Evolutionary conservation across 64 coral and sea anemone genomes (phyloP).

Genomic region (Montipora foliosa): DNA sequence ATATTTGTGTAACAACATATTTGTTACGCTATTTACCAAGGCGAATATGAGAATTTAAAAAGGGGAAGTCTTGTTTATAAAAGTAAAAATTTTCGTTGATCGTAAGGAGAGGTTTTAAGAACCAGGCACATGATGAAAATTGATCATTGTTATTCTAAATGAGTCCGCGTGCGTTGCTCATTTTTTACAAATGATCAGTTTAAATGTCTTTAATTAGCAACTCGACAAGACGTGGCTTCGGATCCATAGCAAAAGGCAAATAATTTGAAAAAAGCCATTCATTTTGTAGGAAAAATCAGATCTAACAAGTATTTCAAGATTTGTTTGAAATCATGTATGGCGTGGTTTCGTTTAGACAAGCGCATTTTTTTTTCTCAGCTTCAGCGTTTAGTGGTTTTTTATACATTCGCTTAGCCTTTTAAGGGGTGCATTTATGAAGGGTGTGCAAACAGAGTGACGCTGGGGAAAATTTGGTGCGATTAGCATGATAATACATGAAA

Average conservation of each 20-base stretch:
- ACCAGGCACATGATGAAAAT: no score
- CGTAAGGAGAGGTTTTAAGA: no score
- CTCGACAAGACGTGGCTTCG: constrained; percentile 23
- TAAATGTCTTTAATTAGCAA: constrained; percentile 39
- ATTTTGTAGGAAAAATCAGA: constrained; percentile 6
- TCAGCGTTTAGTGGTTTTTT: neutral
- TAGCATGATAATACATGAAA: constrained; percentile 78
- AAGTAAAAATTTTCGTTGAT: no score
- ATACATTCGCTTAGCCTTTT: constrained; percentile 22
- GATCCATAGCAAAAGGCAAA: neutral
- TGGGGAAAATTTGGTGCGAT: constrained; percentile 58
- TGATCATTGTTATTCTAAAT: constrained; percentile 11
- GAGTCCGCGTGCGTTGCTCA: neutral
- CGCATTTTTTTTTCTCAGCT: neutral
- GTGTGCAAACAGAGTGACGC: constrained; percentile 76
- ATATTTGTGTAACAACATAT: constrained; percentile 40
- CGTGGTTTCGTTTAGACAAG: neutral
- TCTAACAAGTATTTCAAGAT: constrained; percentile 2
- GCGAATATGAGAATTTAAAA: neutral
- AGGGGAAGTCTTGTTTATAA: neutral
- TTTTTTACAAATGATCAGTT: neutral
- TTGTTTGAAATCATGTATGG: neutral
- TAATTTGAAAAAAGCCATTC: neutral
- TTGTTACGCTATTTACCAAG: constrained; percentile 14
- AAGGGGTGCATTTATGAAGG: constrained; percentile 60